Percentiles rank a stretch among this genome's conserved stretches.
Evolutionary conservation across 1,140 invertebrate genomes (phyloP).

Genomic region (Spodoptera litura): DNA sequence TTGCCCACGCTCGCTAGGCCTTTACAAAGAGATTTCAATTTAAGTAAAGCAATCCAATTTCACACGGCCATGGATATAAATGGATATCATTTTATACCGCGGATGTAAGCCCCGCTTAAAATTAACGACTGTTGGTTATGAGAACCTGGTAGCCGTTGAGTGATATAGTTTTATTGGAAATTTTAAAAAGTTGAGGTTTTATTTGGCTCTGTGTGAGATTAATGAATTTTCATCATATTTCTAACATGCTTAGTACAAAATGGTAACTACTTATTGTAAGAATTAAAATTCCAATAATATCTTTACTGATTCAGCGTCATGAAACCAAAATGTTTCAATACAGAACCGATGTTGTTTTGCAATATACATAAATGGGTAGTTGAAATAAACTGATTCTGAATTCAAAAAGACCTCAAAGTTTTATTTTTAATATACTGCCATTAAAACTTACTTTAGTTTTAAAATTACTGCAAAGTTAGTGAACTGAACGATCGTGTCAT

Average conservation of each 20-base stretch:
- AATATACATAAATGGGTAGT: too few species aligned
- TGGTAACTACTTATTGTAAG: too few species aligned
- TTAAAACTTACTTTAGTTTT: too few species aligned
- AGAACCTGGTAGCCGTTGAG: conserved; percentile 33
- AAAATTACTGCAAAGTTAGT: neutral
- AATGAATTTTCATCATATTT: too few species aligned
- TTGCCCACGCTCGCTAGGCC: conserved; percentile 24
- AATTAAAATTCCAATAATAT: too few species aligned
- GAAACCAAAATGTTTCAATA: too few species aligned
- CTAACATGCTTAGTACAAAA: too few species aligned
- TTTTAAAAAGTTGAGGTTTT: neutral
- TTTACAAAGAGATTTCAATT: conserved; percentile 65
- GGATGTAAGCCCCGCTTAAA: conserved; percentile 60
- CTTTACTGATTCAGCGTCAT: neutral
- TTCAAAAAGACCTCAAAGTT: too few species aligned
- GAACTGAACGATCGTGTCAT: neutral
- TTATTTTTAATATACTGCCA: too few species aligned
- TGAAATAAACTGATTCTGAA: too few species aligned
- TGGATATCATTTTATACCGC: conserved; percentile 67
- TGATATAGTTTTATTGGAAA: conserved; percentile 15
- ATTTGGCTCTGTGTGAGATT: neutral
- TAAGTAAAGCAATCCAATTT: conserved; percentile 73
- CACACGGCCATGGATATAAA: conserved; percentile 68
- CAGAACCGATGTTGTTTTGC: too few species aligned
- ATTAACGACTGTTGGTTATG: conserved; percentile 53